These are phyloP conservation scores for Pristiophorus japonicus DNA, from an alignment of 2,113 vertebrate species.

Conservation along the genomic window DNA sequence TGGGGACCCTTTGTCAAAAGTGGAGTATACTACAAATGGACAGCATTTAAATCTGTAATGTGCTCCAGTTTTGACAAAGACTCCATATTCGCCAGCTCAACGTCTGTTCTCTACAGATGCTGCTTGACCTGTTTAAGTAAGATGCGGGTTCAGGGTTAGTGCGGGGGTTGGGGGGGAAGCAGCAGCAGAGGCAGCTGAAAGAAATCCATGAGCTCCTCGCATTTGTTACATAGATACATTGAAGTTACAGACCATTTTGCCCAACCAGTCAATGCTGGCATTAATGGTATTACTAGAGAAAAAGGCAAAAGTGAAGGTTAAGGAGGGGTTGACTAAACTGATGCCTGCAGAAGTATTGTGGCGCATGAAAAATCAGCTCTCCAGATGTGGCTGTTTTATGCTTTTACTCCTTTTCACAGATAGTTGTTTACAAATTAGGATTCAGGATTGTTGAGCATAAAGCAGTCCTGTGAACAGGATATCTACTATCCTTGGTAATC, in stretches of 20 bases:
- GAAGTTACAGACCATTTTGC: background rate
- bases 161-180: background rate
- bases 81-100: background rate
- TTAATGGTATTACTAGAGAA: background rate
- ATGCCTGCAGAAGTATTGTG: background rate
- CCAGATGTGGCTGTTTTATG: background rate
- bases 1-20: background rate
- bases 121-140: background rate
- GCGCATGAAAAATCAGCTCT: background rate
- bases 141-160: background rate
- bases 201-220: background rate
- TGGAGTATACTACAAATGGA: background rate
- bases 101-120: background rate
- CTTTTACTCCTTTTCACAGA: no score
- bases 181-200: background rate
- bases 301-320: background rate
- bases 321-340: background rate
- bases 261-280: background rate
- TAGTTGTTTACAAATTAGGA: background rate
- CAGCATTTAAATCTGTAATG: background rate
- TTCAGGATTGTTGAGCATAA: background rate
- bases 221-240: background rate
- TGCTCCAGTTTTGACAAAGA: background rate
- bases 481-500: background rate
- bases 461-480: background rate